Evolutionary conservation across 2,797 vertebrate species (phyloP).

Genomic region (Xerus rutilus): DNA sequence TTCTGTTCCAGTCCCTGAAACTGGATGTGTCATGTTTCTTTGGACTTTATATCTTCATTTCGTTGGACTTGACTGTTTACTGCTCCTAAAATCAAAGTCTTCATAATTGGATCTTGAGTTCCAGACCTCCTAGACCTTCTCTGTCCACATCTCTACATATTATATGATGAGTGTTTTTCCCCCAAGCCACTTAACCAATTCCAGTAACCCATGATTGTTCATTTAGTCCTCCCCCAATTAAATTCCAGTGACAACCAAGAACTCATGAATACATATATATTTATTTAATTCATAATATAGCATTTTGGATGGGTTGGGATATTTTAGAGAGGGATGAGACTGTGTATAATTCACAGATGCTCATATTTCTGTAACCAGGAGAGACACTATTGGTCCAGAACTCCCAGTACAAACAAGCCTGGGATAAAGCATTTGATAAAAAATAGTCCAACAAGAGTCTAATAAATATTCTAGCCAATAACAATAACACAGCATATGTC

Average conservation of each 20-base stretch:
- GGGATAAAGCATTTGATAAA: constrained; percentile 80
- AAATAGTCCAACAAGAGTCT: constrained; percentile 75
- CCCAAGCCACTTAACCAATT: constrained; percentile 45
- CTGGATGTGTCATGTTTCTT: not conserved
- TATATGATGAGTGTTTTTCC: not conserved
- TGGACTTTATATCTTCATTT: constrained; percentile 38
- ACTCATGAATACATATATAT: constrained; percentile 83
- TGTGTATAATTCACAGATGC: constrained; percentile 72
- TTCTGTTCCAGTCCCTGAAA: constrained; percentile 38
- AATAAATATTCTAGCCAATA: constrained; percentile 82
- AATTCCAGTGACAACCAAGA: constrained; percentile 69
- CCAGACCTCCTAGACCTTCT: not conserved
- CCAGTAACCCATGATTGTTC: constrained; percentile 18
- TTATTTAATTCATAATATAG: constrained; percentile 84
- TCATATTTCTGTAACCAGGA: constrained; percentile 75
- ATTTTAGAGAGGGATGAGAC: constrained; percentile 74
- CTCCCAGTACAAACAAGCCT: constrained; percentile 71
- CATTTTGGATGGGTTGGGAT: constrained; percentile 77
- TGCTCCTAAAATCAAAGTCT: constrained; percentile 56
- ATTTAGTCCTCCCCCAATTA: constrained; percentile 52
- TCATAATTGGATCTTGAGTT: constrained; percentile 33
- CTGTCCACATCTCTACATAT: constrained; percentile 31
- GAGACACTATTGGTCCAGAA: constrained; percentile 68
- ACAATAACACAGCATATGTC: constrained; percentile 70
- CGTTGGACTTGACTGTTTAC: not conserved